phyloP scores from a whole-genome alignment of 2,113 vertebrate species.

The Helogale parvula region DNA sequence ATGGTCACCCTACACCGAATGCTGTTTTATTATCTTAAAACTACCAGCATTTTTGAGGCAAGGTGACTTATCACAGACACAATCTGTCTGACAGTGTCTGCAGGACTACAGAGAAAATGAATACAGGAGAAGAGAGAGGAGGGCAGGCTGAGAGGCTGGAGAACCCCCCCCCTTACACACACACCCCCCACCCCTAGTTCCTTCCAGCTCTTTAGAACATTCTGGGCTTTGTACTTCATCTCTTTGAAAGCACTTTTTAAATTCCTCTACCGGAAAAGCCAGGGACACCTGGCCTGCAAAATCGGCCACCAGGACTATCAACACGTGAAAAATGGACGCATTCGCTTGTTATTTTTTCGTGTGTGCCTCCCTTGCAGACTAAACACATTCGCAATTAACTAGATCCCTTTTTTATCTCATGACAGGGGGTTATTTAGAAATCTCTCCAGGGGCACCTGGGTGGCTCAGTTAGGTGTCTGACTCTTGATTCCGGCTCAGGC shows the following conservation, averaged over 20 bases:
- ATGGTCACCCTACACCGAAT: not conserved
- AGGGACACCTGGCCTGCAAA: not conserved
- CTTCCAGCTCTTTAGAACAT: not conserved
- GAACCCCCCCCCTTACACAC: not conserved
- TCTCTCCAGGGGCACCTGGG: not conserved
- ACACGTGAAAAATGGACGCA: not conserved
- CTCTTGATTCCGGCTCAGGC: too few relatives aligned
- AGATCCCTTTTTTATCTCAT: not conserved
- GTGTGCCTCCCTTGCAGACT: not conserved
- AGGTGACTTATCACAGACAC: not conserved
- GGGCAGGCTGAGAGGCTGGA: not conserved
- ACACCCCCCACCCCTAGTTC: not conserved
- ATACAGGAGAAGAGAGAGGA: not conserved
- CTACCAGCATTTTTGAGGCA: not conserved
- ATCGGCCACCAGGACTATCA: not conserved
- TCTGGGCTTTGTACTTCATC: not conserved
- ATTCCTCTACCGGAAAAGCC: not conserved
- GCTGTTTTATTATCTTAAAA: not conserved
- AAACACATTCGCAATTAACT: not conserved
- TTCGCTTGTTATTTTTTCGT: not conserved
- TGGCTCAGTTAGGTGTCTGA: too few relatives aligned
- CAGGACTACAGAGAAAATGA: not conserved
- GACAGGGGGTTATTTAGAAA: not conserved
- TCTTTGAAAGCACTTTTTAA: not conserved
- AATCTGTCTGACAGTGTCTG: not conserved